These are phyloP conservation scores for Sebastes hopkinsi DNA, from an alignment of 2,797 vertebrate species.

Conservation along the genomic window DNA sequence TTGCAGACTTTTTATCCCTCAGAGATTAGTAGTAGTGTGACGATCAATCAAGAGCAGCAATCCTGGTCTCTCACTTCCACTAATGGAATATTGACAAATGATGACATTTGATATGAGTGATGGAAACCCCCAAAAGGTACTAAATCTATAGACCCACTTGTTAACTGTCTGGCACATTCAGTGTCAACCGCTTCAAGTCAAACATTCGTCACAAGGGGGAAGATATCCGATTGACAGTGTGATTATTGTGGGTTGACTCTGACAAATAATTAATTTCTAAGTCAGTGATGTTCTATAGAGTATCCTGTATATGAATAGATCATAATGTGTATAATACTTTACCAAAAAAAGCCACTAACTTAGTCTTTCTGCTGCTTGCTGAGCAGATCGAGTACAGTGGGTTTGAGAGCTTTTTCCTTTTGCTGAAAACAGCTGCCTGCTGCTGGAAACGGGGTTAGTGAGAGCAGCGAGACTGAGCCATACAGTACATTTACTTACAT, in stretches of 20 bases:
- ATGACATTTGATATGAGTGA: constrained; percentile 67
- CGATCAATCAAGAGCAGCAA: constrained; percentile 62
- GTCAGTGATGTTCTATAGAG: neutral
- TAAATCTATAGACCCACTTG: constrained; percentile 63
- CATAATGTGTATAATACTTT: neutral
- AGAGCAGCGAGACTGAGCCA: constrained; percentile 14
- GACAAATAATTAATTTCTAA: constrained; percentile 9
- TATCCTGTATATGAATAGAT: neutral
- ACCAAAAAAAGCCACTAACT: neutral
- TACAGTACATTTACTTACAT: constrained; percentile 2
- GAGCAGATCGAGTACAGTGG: neutral
- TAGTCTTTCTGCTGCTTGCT: neutral
- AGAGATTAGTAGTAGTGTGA: constrained; percentile 37
- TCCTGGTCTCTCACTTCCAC: constrained; percentile 48
- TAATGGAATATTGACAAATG: constrained; percentile 74
- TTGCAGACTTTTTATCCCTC: constrained; percentile 27
- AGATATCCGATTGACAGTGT: neutral
- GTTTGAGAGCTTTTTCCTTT: neutral
- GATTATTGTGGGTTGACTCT: neutral
- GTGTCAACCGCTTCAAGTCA: constrained; percentile 40
- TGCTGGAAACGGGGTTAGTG: constrained; percentile 12
- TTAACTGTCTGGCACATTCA: constrained; percentile 51
- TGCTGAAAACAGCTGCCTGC: constrained; percentile 21
- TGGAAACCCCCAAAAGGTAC: constrained; percentile 50
- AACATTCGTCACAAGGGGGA: constrained; percentile 18